These are phyloP conservation scores for Colistium nudipinnis DNA, from an alignment of 2,113 vertebrate species.

Conservation along the genomic window DNA sequence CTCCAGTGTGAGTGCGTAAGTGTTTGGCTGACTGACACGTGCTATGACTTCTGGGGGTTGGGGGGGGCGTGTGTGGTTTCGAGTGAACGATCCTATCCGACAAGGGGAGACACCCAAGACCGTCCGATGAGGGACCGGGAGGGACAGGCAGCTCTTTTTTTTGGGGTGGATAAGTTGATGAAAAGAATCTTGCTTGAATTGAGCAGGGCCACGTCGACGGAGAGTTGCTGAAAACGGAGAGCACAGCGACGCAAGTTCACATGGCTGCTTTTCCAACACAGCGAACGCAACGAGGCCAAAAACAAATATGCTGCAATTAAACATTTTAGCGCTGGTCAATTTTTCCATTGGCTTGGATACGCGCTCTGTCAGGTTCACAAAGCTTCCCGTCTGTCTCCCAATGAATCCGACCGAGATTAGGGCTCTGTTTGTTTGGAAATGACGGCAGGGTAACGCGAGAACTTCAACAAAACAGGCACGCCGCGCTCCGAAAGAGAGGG, in stretches of 20 bases:
- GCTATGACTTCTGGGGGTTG: constrained; percentile 36
- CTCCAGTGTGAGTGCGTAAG: constrained; percentile 57
- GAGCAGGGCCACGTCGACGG: neutral
- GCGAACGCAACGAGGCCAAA: too few species aligned
- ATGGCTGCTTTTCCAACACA: neutral
- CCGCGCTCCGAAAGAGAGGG: neutral
- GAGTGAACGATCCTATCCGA: neutral
- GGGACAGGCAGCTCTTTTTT: neutral
- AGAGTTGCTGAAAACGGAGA: neutral
- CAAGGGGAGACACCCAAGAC: too few species aligned
- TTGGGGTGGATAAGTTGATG: neutral
- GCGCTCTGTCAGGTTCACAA: constrained; percentile 28
- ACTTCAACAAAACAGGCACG: constrained; percentile 17
- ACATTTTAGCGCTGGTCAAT: constrained; percentile 26
- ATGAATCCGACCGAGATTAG: neutral
- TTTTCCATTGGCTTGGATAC: constrained; percentile 11
- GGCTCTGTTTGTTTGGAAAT: neutral
- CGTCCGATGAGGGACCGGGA: too few species aligned
- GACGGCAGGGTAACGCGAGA: constrained; percentile 1
- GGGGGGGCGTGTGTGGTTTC: too few species aligned
- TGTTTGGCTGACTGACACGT: constrained; percentile 51
- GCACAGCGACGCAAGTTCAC: neutral
- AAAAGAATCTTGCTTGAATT: neutral
- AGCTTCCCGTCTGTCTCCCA: neutral
- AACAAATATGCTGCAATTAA: constrained; percentile 19